phyloP scores from a whole-genome alignment of 2,888 invertebrate species.

The Watsonalla cultraria region DNA sequence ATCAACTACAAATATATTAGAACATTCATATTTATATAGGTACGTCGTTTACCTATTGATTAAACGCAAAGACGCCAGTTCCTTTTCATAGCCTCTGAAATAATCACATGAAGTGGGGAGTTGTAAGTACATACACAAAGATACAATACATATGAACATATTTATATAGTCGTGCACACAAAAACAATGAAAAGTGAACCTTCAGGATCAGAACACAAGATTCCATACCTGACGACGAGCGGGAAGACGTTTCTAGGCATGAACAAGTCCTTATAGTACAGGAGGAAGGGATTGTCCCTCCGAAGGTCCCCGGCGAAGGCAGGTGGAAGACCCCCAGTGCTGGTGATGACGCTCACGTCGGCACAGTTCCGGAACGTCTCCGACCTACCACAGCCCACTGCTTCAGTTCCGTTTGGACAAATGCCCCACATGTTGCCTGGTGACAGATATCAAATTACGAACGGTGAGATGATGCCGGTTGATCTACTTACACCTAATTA shows the following conservation, averaged over 20 bases:
- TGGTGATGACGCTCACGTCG: slow-evolving; percentile 89
- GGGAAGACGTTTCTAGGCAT: slow-evolving; percentile 84
- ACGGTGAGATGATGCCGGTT: too few species aligned
- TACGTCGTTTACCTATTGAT: slow-evolving; percentile 53
- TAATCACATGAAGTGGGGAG: slow-evolving; percentile 26
- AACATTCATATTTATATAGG: slow-evolving; percentile 10
- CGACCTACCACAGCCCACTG: slow-evolving; percentile 92
- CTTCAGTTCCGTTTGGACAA: slow-evolving; percentile 91
- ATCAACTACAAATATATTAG: slow-evolving; percentile 22
- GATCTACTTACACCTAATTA: background rate
- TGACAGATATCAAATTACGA: slow-evolving; percentile 6
- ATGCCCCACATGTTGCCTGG: slow-evolving; percentile 94
- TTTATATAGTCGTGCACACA: slow-evolving; percentile 11
- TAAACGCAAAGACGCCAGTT: slow-evolving; percentile 42
- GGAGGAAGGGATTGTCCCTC: slow-evolving; percentile 83
- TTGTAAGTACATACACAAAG: slow-evolving; percentile 12
- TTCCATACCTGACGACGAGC: slow-evolving; percentile 83
- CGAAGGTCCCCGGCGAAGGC: slow-evolving; percentile 81
- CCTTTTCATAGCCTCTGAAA: slow-evolving; percentile 54
- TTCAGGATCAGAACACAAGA: background rate
- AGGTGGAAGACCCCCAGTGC: slow-evolving; percentile 86
- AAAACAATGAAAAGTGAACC: slow-evolving; percentile 4
- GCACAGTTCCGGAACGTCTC: slow-evolving; percentile 96
- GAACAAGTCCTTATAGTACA: slow-evolving; percentile 86
- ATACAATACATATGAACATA: slow-evolving; percentile 10